A percentile compares a stretch with the other conserved stretches of the same genome.
Conservation (phyloP, 1,140 invertebrate genomes). For the Oreohelix idahoensis region DNA sequence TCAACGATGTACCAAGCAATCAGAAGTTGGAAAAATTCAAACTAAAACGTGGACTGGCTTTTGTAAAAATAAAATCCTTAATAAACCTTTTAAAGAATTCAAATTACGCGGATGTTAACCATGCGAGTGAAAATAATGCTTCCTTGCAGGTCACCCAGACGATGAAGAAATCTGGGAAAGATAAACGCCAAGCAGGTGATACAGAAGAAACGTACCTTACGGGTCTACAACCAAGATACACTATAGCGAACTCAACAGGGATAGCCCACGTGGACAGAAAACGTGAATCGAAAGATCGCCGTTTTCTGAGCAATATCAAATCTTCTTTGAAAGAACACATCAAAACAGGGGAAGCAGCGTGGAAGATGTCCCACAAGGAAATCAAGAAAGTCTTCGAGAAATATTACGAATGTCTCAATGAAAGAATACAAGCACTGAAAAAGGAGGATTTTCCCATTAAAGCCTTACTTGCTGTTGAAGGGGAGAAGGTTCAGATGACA, state of each 20-base stretch:
- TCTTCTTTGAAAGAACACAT: slow-evolving; percentile 17
- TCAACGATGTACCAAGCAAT: not conserved
- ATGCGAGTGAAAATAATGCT: not conserved
- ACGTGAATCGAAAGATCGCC: not conserved
- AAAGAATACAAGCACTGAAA: not conserved
- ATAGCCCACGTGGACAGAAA: not conserved
- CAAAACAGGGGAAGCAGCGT: slow-evolving; percentile 4
- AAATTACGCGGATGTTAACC: not conserved
- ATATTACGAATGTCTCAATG: slow-evolving; percentile 20
- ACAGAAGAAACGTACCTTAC: no score
- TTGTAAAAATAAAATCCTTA: no score
- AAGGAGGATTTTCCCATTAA: slow-evolving; percentile 33
- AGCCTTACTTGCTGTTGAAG: slow-evolving; percentile 28
- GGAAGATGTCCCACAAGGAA: slow-evolving; percentile 15
- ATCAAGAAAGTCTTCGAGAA: slow-evolving; percentile 11
- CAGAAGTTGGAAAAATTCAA: no score
- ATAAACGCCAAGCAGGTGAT: not conserved
- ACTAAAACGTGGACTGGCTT: no score
- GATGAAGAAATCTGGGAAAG: not conserved
- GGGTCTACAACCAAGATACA: not conserved
- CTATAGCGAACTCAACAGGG: not conserved
- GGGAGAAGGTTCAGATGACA: slow-evolving; percentile 12
- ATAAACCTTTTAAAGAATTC: not conserved
- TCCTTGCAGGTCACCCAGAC: not conserved
- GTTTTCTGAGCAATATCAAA: slow-evolving; percentile 15